These are phyloP conservation scores for Hofmannophila pseudospretella DNA, from an alignment of 2,888 invertebrate species.

Conservation along the genomic window DNA sequence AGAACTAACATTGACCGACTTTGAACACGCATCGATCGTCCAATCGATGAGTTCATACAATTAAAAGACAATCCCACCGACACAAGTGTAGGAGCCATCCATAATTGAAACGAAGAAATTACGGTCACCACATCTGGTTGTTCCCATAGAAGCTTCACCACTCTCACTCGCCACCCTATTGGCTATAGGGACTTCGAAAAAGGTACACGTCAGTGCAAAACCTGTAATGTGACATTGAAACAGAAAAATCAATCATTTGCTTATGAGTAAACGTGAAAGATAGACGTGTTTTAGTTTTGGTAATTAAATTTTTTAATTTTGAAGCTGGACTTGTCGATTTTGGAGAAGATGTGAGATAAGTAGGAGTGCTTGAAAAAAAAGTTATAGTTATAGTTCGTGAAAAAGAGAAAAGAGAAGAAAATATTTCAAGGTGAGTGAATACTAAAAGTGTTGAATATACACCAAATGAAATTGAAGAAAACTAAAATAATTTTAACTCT, in stretches of 20 bases:
- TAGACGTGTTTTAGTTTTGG: conserved; percentile 27
- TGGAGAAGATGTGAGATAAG: neutral
- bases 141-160: conserved; percentile 35
- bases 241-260: conserved; percentile 49
- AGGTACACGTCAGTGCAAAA: conserved; percentile 55
- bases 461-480: no score
- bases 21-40: conserved; percentile 30
- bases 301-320: conserved; percentile 1
- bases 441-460: no score
- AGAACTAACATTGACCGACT: conserved; percentile 32
- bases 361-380: neutral
- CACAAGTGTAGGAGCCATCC: conserved; percentile 30
- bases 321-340: no score
- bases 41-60: conserved; percentile 2
- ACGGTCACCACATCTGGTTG: conserved; percentile 39
- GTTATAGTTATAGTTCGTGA: neutral
- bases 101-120: conserved; percentile 56
- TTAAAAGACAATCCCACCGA: conserved; percentile 19
- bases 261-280: conserved; percentile 21
- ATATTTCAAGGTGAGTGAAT: conserved; percentile 14
- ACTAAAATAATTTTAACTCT: no score
- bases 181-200: conserved; percentile 43
- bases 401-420: neutral
- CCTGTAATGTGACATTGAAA: conserved; percentile 39
- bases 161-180: conserved; percentile 25